Conservation (phyloP, 2,797 vertebrate species). For the Oophaga sylvatica region DNA sequence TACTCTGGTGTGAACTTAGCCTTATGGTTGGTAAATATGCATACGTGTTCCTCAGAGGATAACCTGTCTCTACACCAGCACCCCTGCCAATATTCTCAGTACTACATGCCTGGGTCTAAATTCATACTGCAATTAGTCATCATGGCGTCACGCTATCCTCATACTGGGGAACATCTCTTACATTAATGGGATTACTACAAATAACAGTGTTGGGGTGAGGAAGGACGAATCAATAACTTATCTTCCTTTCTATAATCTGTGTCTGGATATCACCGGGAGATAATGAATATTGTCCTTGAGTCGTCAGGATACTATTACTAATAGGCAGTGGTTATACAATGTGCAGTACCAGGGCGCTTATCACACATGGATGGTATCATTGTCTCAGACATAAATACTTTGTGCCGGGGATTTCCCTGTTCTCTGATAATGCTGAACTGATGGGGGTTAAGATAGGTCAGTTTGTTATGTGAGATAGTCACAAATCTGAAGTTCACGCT, state of each 20-base stretch:
- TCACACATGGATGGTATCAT: background rate
- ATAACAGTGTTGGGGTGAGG: background rate
- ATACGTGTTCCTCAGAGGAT: background rate
- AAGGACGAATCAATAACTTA: background rate
- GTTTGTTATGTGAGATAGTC: background rate
- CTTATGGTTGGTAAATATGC: background rate
- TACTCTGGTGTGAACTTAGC: too few species aligned
- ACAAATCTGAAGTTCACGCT: background rate
- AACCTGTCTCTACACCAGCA: background rate
- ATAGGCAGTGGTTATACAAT: background rate
- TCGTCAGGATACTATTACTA: conserved; percentile 29
- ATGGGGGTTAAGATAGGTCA: background rate
- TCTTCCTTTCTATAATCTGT: background rate
- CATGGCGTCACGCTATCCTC: background rate
- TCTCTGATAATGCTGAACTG: background rate
- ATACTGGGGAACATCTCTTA: background rate
- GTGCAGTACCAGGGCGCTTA: background rate
- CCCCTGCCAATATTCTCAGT: background rate
- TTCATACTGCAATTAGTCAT: background rate
- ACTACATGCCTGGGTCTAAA: too few species aligned
- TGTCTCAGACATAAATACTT: background rate
- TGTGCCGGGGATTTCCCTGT: conserved; percentile 4
- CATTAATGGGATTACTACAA: background rate
- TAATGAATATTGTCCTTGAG: background rate
- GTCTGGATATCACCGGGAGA: background rate